These are phyloP conservation scores for Apamea sordens DNA, from an alignment of 2,888 invertebrate species.

Conservation along the genomic window DNA sequence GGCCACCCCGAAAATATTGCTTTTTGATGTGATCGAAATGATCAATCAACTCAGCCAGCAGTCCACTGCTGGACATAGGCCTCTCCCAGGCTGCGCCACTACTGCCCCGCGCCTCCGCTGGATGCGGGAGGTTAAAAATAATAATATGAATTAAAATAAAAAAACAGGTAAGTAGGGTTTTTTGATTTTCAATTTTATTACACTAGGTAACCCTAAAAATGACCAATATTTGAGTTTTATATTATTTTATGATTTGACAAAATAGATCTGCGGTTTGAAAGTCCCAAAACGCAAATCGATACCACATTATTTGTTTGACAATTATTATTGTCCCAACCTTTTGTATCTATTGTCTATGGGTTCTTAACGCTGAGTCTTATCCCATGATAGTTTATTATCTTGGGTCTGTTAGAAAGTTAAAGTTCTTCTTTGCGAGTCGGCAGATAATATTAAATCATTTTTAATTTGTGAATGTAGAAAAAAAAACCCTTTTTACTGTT, in stretches of 20 bases:
- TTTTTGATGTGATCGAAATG: no score
- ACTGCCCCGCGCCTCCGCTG: no score
- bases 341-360: not conserved
- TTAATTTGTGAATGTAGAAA: not conserved
- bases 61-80: no score
- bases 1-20: not conserved
- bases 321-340: not conserved
- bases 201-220: not conserved
- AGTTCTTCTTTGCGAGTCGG: not conserved
- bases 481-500: not conserved
- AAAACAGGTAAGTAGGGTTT: no score
- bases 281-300: not conserved
- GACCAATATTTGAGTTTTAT: not conserved
- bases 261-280: not conserved
- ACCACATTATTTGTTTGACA: not conserved
- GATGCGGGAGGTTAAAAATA: no score
- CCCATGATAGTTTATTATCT: not conserved
- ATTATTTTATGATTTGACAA: not conserved
- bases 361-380: not conserved
- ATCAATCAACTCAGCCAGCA: no score
- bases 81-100: no score
- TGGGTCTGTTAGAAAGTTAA: not conserved
- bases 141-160: no score
- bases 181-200: no score
- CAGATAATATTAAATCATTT: not conserved